These are phyloP conservation scores for Sylvilagus floridanus DNA, from an alignment of 2,797 vertebrate genomes.

Conservation along the genomic window DNA sequence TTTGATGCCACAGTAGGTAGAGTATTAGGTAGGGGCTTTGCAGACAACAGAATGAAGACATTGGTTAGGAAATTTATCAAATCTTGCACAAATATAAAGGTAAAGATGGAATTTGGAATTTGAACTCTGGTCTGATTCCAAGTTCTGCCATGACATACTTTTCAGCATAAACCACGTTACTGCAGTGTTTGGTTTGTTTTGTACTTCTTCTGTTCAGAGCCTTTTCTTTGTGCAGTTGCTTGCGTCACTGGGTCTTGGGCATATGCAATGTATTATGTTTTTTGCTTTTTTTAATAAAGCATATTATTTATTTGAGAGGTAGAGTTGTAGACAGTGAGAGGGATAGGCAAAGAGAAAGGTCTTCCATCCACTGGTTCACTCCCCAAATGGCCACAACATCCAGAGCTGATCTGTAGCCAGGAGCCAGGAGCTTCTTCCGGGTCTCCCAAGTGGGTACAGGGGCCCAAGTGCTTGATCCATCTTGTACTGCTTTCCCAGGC, in stretches of 20 bases:
- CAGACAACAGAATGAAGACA: constrained; percentile 4
- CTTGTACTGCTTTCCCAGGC: no score
- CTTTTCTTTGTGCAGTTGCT: neutral
- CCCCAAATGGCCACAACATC: no score
- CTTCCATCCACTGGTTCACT: no score
- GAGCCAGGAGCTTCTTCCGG: no score
- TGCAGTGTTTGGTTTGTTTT: neutral
- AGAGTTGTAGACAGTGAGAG: no score
- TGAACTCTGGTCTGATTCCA: neutral
- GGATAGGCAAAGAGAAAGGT: no score
- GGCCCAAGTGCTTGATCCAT: no score
- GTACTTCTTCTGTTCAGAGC: neutral
- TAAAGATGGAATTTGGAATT: neutral
- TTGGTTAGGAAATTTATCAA: neutral
- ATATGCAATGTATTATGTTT: neutral
- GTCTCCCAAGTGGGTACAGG: no score
- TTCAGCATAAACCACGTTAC: neutral
- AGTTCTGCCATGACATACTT: neutral
- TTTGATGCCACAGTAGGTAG: neutral
- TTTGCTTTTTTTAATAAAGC: no score
- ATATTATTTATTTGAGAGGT: no score
- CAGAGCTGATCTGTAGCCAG: no score
- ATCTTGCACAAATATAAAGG: neutral
- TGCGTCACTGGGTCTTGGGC: neutral
- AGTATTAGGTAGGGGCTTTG: neutral